Base-by-base conservation (phyloP, 1,140 invertebrate genomes). In the Caerostris darwini region DNA sequence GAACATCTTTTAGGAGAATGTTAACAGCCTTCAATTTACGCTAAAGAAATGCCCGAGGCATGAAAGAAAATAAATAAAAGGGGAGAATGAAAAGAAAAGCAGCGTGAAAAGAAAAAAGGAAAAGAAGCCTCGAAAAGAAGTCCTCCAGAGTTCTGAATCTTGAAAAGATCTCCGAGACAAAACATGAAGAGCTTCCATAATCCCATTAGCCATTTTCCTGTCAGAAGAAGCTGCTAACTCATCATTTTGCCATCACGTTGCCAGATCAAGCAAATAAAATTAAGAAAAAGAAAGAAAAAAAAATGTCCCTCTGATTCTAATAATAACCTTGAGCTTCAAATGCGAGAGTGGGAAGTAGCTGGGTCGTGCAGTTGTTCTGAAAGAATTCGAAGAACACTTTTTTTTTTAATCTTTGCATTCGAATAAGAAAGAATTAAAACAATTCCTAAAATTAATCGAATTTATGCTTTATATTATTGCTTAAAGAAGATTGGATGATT, bases 171-270 rank as follows among this genome's bases (percentile, higher is more conserved):
- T 34, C 34, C 34, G 34, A 34, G 34, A 34, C 34, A 34, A 34
- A 34, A 34, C 34, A 34, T 34, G 34, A 34, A 34, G 34, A 34
- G 34, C 61, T 17, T 14, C 14, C 61, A 17, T 67, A 67, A 67
- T 67, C 61, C 61, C 61, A 67, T 67, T 67, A 67, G 61, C 61
- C 12, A 5, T n/a, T 67, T n/a, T 6, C 14, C 17, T 67, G 61
- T 67, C 61, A 67, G n/a, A 67, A 67, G 61, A 67, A 67, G 14
- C 61, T 67, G 61, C 61, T n/a, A 67, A 67, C 61, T 67, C 61
- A 17, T 67, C 61, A 67, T n/a, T 4, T n/a, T n/a, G 61, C 61
- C 34, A 17, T n/a, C 61, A 34, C 34, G 34, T 34, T 34, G 34
- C 34, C 34, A 34, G 34, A 34, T 34, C 34, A 17, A 67, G n/a